Evolutionary conservation across 2,797 vertebrate species (phyloP).

Genomic region (Geotrypetes seraphini): DNA sequence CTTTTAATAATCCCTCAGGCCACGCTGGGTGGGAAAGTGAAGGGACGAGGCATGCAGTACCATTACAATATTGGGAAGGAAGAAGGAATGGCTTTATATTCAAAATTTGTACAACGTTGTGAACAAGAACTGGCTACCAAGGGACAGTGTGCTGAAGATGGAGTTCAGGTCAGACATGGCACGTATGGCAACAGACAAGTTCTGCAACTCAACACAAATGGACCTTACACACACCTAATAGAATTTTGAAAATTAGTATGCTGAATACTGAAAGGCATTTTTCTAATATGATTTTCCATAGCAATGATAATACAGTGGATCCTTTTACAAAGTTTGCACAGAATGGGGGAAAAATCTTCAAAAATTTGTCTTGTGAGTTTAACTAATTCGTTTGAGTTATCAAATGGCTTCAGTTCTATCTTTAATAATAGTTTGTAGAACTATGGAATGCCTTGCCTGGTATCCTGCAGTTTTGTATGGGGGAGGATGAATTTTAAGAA

Average conservation of each 20-base stretch:
- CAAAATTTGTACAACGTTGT: slow-evolving; percentile 66
- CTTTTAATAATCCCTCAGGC: slow-evolving; percentile 88
- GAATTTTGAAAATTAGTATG: slow-evolving; percentile 73
- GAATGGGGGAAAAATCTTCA: no score
- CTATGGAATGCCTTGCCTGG: no score
- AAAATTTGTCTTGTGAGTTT: no score
- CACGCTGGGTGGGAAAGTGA: slow-evolving; percentile 81
- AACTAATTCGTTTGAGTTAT: no score
- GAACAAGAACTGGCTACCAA: slow-evolving; percentile 57
- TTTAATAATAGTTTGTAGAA: no score
- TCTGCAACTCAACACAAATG: slow-evolving; percentile 81
- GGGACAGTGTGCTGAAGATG: slow-evolving; percentile 45
- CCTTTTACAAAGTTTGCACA: no score
- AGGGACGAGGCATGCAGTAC: slow-evolving; percentile 84
- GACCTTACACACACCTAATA: slow-evolving; percentile 83
- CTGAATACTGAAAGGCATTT: no score
- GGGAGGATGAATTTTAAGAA: no score
- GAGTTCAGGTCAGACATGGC: slow-evolving; percentile 62
- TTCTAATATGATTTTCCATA: not conserved
- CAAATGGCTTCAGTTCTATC: no score
- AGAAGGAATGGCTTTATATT: slow-evolving; percentile 74
- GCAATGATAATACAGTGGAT: no score
- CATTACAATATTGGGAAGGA: slow-evolving; percentile 81
- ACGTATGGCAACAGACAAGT: slow-evolving; percentile 92
- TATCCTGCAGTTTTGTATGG: no score